Conservation (phyloP, 2,113 vertebrate species). For the Thalassarche chlororhynchos region DNA sequence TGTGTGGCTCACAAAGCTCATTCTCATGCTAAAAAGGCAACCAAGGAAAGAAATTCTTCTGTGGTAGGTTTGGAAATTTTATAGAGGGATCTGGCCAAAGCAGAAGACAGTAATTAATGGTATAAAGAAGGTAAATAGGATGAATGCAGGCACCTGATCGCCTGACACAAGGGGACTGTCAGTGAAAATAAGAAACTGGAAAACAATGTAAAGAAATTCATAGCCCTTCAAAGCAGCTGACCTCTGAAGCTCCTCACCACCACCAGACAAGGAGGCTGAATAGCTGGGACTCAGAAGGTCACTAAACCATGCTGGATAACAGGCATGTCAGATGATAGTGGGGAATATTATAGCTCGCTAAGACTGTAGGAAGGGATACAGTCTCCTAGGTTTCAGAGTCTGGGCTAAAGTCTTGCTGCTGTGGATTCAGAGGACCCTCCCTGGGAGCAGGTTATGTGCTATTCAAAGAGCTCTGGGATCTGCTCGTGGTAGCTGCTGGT, state of each 20-base stretch:
- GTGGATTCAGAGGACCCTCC: neutral
- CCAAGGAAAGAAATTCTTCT: neutral
- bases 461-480: neutral
- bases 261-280: neutral
- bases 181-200: neutral
- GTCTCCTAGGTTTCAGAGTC: neutral
- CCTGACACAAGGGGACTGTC: neutral
- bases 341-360: too few species aligned
- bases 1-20: neutral
- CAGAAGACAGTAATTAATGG: neutral
- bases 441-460: neutral
- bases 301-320: neutral
- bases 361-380: too few species aligned
- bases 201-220: neutral
- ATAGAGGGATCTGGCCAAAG: neutral
- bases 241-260: neutral
- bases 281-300: neutral
- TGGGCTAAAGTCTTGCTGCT: neutral
- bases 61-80: neutral
- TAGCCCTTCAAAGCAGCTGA: neutral
- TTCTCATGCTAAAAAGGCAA: neutral
- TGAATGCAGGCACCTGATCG: neutral
- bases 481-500: neutral
- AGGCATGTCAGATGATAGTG: neutral
- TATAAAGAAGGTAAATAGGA: neutral